A percentile compares a stretch with the other conserved stretches of the same genome.
phyloP scores from a whole-genome alignment of 2,113 vertebrate species.

The Tichodroma muraria region DNA sequence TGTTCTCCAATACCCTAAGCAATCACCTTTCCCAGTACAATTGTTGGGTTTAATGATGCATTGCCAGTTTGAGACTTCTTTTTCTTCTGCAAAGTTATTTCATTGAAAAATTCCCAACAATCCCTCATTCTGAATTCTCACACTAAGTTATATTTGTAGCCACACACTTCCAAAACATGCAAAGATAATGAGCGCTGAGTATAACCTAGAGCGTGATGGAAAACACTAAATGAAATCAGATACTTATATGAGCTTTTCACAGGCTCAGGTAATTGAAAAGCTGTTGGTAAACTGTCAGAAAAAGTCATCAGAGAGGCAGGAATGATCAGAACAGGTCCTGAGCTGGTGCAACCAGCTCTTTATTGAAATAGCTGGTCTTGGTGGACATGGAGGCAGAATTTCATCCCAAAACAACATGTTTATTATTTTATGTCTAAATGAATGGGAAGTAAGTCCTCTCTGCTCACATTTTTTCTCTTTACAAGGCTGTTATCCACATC shows the following conservation, averaged over 20 bases:
- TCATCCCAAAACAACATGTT: not conserved
- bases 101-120: not conserved
- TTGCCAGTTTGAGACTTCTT: not conserved
- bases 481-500: not conserved
- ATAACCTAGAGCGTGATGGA: not conserved
- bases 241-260: not conserved
- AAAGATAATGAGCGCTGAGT: not conserved
- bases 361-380: not conserved
- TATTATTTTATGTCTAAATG: not conserved
- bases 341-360: not conserved
- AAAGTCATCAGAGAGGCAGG: not conserved
- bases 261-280: not conserved
- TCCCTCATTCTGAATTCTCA: not conserved
- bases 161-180: not conserved
- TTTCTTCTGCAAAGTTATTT: not conserved
- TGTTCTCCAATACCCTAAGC: not conserved
- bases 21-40: not conserved
- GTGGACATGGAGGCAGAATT: not conserved
- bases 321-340: not conserved
- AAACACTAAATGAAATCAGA: not conserved
- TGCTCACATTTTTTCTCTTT: not conserved
- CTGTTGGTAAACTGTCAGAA: not conserved
- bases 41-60: not conserved
- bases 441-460: not conserved
- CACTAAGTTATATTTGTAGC: not conserved